Conservation (phyloP, 2,113 vertebrate genomes). For the Python bivittatus region DNA sequence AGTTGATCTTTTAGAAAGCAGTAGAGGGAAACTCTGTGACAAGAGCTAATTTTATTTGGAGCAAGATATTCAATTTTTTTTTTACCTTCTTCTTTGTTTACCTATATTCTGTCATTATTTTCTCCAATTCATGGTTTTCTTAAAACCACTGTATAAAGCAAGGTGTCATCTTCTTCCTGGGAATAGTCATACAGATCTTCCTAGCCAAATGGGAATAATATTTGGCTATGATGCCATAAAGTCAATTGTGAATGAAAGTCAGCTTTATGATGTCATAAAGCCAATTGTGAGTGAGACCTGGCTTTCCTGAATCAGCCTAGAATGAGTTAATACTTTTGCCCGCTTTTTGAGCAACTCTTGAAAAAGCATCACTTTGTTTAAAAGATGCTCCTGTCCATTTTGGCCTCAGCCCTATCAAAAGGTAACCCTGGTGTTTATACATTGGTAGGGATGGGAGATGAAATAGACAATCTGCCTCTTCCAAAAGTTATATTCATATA, state of each 20-base stretch:
- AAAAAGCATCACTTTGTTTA: neutral
- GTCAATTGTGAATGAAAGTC: neutral
- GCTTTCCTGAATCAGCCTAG: neutral
- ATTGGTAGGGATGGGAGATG: too few relatives aligned
- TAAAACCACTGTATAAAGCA: neutral
- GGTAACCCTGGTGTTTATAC: too few relatives aligned
- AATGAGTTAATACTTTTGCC: neutral
- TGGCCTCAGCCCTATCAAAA: neutral
- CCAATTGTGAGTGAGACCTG: neutral
- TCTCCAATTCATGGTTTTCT: neutral
- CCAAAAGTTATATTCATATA: neutral
- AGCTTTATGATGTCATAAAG: neutral
- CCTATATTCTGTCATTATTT: neutral
- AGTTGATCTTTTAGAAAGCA: neutral
- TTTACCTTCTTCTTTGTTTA: neutral
- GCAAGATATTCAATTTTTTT: neutral
- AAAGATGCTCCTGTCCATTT: neutral
- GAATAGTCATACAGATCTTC: neutral
- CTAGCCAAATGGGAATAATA: neutral
- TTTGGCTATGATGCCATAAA: neutral
- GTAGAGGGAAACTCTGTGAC: neutral
- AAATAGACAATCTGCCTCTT: neutral
- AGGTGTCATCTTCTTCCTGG: neutral
- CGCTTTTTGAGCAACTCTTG: neutral
- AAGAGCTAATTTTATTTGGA: neutral